Percentiles rank a stretch among this genome's conserved stretches.
Conservation (phyloP, 2,113 vertebrate species). For the Synchiropus splendidus region DNA sequence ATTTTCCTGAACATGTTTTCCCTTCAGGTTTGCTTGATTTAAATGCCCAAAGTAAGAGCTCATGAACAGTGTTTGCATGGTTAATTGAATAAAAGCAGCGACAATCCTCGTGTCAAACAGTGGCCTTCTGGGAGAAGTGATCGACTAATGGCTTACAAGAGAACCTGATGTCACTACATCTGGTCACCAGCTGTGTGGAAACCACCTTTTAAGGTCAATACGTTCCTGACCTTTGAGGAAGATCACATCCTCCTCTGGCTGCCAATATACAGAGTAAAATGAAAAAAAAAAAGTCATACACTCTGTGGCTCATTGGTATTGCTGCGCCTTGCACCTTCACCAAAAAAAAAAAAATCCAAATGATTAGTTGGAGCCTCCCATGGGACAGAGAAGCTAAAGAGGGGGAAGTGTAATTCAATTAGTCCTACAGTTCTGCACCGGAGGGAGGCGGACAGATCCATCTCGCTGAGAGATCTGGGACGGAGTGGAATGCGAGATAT, state of each 20-base stretch:
- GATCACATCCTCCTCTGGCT: slow-evolving; percentile 26
- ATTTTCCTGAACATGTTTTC: too few relatives aligned
- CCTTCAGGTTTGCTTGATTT: too few relatives aligned
- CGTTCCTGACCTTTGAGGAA: slow-evolving; percentile 40
- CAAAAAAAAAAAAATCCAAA: slow-evolving; percentile 46
- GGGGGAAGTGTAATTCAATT: slow-evolving; percentile 61
- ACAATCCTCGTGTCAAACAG: too few relatives aligned
- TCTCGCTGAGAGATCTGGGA: slow-evolving; percentile 36
- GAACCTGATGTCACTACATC: slow-evolving; percentile 39
- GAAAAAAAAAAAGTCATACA: slow-evolving; percentile 10
- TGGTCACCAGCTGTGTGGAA: slow-evolving; percentile 42
- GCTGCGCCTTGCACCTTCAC: slow-evolving; percentile 9
- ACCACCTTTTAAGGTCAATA: slow-evolving; percentile 39
- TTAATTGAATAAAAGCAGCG: too few relatives aligned
- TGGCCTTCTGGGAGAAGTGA: slow-evolving; percentile 1
- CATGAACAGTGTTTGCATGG: too few relatives aligned
- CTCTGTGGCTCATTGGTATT: slow-evolving; percentile 9
- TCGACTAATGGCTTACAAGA: slow-evolving; percentile 3
- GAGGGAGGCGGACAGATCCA: slow-evolving; percentile 44
- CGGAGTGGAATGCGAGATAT: slow-evolving; percentile 21
- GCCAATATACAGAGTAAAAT: slow-evolving; percentile 35
- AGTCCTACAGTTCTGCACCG: slow-evolving; percentile 52
- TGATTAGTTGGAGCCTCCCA: slow-evolving; percentile 55
- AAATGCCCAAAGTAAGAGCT: too few relatives aligned
- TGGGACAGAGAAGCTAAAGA: slow-evolving; percentile 30